These are phyloP conservation scores for Cyprinodon tularosa DNA, from an alignment of 2,113 vertebrate species.

Conservation along the genomic window DNA sequence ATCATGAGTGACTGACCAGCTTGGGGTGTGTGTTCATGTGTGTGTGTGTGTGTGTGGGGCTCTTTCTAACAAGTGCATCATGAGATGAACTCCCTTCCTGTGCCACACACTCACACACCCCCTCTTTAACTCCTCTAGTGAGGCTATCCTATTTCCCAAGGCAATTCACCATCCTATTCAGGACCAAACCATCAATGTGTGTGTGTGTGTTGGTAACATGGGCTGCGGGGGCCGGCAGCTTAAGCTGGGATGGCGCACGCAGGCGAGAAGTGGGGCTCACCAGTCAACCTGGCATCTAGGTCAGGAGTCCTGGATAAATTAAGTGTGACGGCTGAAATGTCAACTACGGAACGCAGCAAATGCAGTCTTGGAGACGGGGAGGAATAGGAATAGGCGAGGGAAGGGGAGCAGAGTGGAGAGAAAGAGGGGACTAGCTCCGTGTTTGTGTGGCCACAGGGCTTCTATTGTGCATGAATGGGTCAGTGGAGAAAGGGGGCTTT, in stretches of 20 bases:
- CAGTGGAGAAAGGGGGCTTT: slow-evolving; percentile 74
- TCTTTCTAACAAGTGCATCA: slow-evolving; percentile 71
- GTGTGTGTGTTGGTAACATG: slow-evolving; percentile 26
- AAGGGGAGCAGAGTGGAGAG: slow-evolving; percentile 28
- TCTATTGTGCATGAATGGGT: slow-evolving; percentile 75
- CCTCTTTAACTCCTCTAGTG: slow-evolving; percentile 15
- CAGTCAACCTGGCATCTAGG: slow-evolving; percentile 77
- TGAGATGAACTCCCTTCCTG: slow-evolving; percentile 39
- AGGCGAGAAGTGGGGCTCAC: slow-evolving; percentile 55
- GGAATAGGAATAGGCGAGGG: slow-evolving; percentile 7
- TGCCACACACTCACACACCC: slow-evolving; percentile 10
- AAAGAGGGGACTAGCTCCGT: slow-evolving; percentile 39
- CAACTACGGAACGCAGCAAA: slow-evolving; percentile 60
- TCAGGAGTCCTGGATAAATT: slow-evolving; percentile 74
- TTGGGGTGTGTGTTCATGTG: slow-evolving; percentile 43
- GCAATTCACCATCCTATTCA: slow-evolving; percentile 53
- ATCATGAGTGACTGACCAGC: slow-evolving; percentile 74
- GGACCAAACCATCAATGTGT: slow-evolving; percentile 36
- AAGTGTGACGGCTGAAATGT: slow-evolving; percentile 78
- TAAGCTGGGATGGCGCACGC: slow-evolving; percentile 35
- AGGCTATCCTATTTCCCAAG: slow-evolving; percentile 56
- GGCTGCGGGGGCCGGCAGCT: slow-evolving; percentile 52
- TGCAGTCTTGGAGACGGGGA: slow-evolving; percentile 37
- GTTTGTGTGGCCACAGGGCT: slow-evolving; percentile 57
- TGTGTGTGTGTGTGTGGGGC: slow-evolving; percentile 12